A percentile compares a stretch with the other conserved stretches of the same genome.
Conservation (phyloP, 2,888 invertebrate species). For the Tetrapedia diversipes region DNA sequence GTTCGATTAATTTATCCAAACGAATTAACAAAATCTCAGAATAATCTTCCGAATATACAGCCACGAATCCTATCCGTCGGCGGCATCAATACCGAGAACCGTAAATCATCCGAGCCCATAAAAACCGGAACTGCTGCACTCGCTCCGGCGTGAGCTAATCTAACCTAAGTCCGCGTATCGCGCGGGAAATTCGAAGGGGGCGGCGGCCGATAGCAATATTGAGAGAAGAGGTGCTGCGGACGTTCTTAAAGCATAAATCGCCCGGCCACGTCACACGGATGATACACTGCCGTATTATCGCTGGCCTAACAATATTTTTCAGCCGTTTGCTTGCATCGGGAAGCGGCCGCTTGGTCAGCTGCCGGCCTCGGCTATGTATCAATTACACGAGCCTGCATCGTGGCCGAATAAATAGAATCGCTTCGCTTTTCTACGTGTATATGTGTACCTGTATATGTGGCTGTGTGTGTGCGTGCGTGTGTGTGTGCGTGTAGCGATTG, state of each 20-base stretch:
- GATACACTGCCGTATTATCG: slow-evolving; percentile 63
- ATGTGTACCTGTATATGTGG: too few species aligned
- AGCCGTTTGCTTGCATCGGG: slow-evolving; percentile 32
- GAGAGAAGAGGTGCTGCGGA: slow-evolving; percentile 39
- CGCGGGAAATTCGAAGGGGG: background rate
- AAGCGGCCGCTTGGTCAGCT: slow-evolving; percentile 58
- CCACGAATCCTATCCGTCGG: too few species aligned
- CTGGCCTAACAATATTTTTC: slow-evolving; percentile 56
- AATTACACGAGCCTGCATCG: slow-evolving; percentile 55
- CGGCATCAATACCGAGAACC: too few species aligned
- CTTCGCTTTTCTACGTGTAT: too few species aligned
- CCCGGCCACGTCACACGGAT: slow-evolving; percentile 38
- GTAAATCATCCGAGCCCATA: too few species aligned
- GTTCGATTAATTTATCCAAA: too few species aligned
- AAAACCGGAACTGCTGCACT: too few species aligned
- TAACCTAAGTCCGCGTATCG: background rate
- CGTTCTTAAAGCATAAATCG: slow-evolving; percentile 56
- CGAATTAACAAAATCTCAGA: too few species aligned
- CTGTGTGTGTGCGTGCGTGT: too few species aligned
- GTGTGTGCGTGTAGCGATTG: background rate
- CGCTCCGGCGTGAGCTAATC: background rate
- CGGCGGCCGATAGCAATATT: slow-evolving; percentile 27
- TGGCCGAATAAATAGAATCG: slow-evolving; percentile 52
- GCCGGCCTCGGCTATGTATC: slow-evolving; percentile 49
- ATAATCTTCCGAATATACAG: too few species aligned